Conservation (phyloP, 2,797 vertebrate species). For the Lepidocolaptes lacrymiger region DNA sequence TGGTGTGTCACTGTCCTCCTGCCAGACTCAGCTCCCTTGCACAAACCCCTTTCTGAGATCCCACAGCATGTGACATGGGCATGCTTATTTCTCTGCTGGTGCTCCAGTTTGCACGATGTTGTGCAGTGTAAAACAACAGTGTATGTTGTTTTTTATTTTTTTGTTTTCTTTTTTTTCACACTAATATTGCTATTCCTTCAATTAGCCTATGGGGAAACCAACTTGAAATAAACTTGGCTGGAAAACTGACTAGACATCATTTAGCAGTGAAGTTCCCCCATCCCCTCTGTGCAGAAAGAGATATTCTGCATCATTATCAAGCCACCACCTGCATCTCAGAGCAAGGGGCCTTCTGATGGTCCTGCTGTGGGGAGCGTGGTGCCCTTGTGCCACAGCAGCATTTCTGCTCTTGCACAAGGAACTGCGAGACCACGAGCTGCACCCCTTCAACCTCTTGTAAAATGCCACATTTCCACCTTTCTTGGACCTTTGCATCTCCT, state of each 20-base stretch:
- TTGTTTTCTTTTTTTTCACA: neutral
- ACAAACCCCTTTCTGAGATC: neutral
- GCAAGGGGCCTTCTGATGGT: neutral
- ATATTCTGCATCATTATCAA: neutral
- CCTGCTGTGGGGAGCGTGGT: neutral
- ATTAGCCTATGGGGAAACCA: neutral
- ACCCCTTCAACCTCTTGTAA: neutral
- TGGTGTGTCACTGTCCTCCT: neutral
- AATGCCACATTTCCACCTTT: neutral
- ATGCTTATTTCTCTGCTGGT: neutral
- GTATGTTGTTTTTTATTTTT: neutral
- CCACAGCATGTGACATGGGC: accelerated
- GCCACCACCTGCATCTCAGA: neutral
- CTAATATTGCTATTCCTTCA: neutral
- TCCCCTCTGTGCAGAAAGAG: neutral
- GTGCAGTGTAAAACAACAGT: too few species aligned
- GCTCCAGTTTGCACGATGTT: neutral
- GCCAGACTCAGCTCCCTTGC: neutral
- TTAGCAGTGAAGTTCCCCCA: neutral
- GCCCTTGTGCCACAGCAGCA: neutral
- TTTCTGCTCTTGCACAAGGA: neutral
- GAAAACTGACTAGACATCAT: neutral
- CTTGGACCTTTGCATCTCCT: neutral
- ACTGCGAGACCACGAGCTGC: neutral
- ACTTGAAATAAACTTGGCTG: neutral